Conservation (phyloP, 2,113 vertebrate species). For the Psittacula cyanocephala region DNA sequence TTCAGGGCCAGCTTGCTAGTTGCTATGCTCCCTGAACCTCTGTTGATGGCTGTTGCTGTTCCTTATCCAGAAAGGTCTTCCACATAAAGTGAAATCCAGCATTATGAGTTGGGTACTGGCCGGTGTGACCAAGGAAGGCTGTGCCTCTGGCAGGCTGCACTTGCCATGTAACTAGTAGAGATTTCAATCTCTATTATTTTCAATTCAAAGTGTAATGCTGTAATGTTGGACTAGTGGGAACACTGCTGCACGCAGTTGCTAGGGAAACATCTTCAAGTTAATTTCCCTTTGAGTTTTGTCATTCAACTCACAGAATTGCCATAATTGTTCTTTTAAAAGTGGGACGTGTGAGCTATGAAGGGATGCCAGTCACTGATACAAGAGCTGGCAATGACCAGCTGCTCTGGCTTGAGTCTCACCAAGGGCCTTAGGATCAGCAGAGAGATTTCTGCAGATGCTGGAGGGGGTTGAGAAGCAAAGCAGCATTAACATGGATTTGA, state of each 20-base stretch:
- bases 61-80: neutral
- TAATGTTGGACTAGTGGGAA: neutral
- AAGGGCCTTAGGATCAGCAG: slow-evolving; percentile 43
- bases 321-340: slow-evolving; percentile 12
- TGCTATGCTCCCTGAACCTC: neutral
- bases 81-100: neutral
- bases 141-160: neutral
- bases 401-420: slow-evolving; percentile 18
- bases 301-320: slow-evolving; percentile 1
- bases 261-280: slow-evolving; percentile 41
- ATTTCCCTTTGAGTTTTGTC: slow-evolving; percentile 42
- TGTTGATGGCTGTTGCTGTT: neutral
- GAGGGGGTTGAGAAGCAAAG: slow-evolving; percentile 34
- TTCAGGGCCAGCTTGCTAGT: neutral
- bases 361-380: slow-evolving; percentile 51
- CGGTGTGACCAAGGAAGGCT: neutral
- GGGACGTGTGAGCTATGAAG: neutral
- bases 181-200: neutral
- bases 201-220: neutral
- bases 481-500: slow-evolving; percentile 42
- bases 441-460: slow-evolving; percentile 61
- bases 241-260: slow-evolving; percentile 25
- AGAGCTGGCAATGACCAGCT: slow-evolving; percentile 54
- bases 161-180: neutral
- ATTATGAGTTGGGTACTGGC: neutral